These are phyloP conservation scores for Sturnus vulgaris DNA, from an alignment of 2,113 vertebrate species.

Conservation along the genomic window DNA sequence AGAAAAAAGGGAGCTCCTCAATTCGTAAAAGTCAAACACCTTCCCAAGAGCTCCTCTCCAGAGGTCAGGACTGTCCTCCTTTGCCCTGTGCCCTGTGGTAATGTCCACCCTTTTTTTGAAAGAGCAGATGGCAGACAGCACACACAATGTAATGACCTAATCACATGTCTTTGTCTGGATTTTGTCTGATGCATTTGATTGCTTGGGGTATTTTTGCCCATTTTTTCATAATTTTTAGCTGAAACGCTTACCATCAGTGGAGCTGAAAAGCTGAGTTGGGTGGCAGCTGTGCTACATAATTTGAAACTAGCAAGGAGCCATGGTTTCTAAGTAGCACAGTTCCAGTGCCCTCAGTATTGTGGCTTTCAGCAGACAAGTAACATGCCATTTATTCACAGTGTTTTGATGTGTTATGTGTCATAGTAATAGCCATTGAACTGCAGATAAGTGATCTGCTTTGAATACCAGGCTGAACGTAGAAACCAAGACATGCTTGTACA, in stretches of 20 bases:
- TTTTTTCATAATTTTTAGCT: background rate
- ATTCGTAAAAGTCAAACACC: background rate
- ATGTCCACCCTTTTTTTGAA: background rate
- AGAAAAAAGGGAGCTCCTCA: background rate
- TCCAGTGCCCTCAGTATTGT: background rate
- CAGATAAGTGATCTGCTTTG: background rate
- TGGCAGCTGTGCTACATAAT: background rate
- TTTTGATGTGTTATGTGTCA: background rate
- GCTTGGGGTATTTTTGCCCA: background rate
- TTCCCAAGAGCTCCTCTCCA: background rate
- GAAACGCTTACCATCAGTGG: background rate
- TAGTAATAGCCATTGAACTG: background rate
- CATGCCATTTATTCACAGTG: background rate
- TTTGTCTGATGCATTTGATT: background rate
- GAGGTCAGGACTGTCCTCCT: background rate
- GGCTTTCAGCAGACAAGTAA: background rate
- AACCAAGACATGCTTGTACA: background rate
- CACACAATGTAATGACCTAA: accelerated
- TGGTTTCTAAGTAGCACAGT: background rate
- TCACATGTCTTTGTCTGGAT: background rate
- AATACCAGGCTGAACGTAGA: background rate
- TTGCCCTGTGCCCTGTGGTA: background rate
- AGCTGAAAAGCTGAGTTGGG: background rate
- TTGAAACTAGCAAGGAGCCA: background rate
- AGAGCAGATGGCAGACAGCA: background rate